Base-by-base conservation (phyloP, 2,113 vertebrate genomes). In the Passer montanus region DNA sequence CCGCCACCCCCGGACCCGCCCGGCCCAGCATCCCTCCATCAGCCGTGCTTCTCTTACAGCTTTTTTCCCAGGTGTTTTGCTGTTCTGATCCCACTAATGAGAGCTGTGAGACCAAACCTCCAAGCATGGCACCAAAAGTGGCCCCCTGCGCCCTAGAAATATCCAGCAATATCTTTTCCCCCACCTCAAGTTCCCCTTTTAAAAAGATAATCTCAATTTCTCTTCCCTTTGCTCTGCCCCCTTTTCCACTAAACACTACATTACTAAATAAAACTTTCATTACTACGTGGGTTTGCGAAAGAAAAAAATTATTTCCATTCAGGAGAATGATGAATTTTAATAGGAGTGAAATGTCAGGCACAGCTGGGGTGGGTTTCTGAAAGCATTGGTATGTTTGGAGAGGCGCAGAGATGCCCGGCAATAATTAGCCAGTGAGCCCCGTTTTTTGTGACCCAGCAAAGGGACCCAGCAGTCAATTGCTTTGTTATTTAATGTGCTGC, bases 311-410 rank as follows among this genome's bases (percentile, higher is more conserved):
- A 94, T 89, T 97, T 95, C 84, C 53, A 64, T 95, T 94, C 86
- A 68, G 77, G 18, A 81, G 76, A 72, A 86, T 49, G 89, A 90
- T 92, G 92, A 93, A 95, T 97, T 96, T 94, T 96, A 96, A 96
- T 93, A 80, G 92, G 44, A 89, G 73, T 23, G 89, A 97, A 97
- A 97, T 97, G 96, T 96, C 94, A 97, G 96, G 21, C 76, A 39
- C 93, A 95, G 96, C 96, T 94, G 96, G 96, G 70, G 89, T 53
- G 81, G 73, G 44, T 77, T 79, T 95, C 70, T 79, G 62, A 90
- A 95, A 93, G 94, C 79, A n/a, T 55, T 15, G 49, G 58, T 79
- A 37, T 72, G 86, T 87, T 92, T 23, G 26, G 94, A 84, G 94
- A 87, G 87, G 75, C 59, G 74, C 46, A 56, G 93, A 60, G 73